Base-by-base conservation (phyloP, 1,140 invertebrate species). In the Pseudobourletiella spinata region DNA sequence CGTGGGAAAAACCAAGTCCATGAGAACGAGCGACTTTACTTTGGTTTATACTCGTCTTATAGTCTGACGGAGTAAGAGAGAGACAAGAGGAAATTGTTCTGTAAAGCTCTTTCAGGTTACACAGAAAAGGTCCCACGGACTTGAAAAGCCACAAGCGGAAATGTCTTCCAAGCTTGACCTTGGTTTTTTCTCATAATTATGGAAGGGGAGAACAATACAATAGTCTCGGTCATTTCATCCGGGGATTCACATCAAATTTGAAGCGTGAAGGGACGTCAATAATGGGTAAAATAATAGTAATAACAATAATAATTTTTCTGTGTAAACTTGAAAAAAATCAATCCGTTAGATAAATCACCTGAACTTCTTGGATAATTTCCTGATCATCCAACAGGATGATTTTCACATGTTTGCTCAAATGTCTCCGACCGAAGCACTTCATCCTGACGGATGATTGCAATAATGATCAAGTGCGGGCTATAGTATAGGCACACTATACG, bases 331-430 rank as follows among this genome's bases (percentile, higher is more conserved):
- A n/a, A n/a, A 39, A 11, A 39, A 11, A 39, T 39, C 8, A 8
- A 39, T 39, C 8, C n/a, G n/a, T 8, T 39, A 39, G n/a, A n/a
- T 8, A 39, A 39, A 39, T 39, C 71, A 80, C 79, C 76, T 79
- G 76, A 50, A 80, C 75, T 70, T 80, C 79, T 68, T 80, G 79
- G 46, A 81, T 77, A 4, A 81, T 74, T 70, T 80, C 78, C 66
- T 79, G 79, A 62, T 80, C 77, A 70, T 81, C 79, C 56, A 81
- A 69, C 15, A 81, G 73, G 29, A 80, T 74, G 54, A 81, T 77
- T 71, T 80, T 80, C 67, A 79, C 78, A 64, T 79, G 79, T 64
- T 74, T 73, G 39, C 73, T 77, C 39, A 71, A 64, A 55, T 70
- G 69, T 64, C 75, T 75, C 25, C 72, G 70, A 15, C 73, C 74